Percentiles rank a stretch among this genome's conserved stretches.
Evolutionary conservation across 2,113 vertebrate genomes (phyloP).

Genomic region (Lota lota): DNA sequence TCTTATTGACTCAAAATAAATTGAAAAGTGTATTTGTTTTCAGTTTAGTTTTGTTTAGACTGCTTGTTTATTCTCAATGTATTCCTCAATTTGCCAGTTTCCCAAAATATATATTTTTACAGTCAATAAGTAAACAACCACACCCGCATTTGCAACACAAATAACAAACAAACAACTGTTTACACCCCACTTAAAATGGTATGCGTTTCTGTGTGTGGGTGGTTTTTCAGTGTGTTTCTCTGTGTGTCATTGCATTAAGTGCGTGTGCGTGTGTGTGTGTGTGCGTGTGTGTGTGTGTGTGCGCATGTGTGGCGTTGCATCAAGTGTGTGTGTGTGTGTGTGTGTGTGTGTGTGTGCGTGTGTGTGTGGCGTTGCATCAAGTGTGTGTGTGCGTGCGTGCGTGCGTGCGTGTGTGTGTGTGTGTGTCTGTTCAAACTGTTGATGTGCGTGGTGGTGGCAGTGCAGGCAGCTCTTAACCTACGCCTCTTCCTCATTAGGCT

Average conservation of each 20-base stretch:
- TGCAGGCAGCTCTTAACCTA: conserved; percentile 63
- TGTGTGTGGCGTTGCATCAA: neutral
- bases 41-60: too few relatives aligned
- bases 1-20: too few relatives aligned
- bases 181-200: neutral
- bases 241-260: neutral
- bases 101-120: too few relatives aligned
- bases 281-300: conserved; percentile 21
- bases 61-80: too few relatives aligned
- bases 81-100: too few relatives aligned
- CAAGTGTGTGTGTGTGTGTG: neutral
- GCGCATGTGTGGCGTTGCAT: neutral
- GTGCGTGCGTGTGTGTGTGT: neutral
- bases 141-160: too few relatives aligned
- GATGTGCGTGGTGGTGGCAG: conserved; percentile 24
- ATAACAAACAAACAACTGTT: too few relatives aligned
- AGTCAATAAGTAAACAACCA: too few relatives aligned
- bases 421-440: conserved; percentile 53
- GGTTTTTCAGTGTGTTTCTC: neutral
- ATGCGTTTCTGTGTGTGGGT: neutral
- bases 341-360: conserved; percentile 9
- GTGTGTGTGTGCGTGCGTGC: neutral
- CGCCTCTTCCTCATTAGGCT: conserved; percentile 66
- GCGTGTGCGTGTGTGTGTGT: conserved; percentile 4
- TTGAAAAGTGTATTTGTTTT: too few relatives aligned